phyloP scores from a whole-genome alignment of 2,888 invertebrate species.

The Amphipoea lucens region DNA sequence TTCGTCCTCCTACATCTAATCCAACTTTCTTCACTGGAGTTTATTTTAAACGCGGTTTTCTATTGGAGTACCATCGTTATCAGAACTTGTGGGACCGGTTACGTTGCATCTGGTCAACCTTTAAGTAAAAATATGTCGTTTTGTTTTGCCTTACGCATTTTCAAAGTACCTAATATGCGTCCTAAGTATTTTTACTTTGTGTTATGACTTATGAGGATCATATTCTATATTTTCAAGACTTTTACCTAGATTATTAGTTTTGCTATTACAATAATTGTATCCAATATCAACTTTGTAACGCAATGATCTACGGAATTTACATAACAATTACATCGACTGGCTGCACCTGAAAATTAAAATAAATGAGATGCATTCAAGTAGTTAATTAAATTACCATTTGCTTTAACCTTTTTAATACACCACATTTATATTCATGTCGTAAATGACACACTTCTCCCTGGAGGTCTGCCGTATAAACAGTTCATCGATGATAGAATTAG shows the following conservation, averaged over 20 bases:
- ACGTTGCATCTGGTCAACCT: conserved; percentile 36
- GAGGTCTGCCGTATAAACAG: conserved; percentile 26
- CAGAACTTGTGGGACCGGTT: conserved; percentile 41
- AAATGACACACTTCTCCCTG: conserved; percentile 19
- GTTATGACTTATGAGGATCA: neutral
- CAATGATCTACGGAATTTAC: neutral
- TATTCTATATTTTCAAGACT: neutral
- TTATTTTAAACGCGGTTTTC: conserved; percentile 39
- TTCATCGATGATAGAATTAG: conserved; percentile 30
- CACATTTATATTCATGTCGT: conserved; percentile 8
- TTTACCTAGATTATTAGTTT: neutral
- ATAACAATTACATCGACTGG: neutral
- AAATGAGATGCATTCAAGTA: neutral
- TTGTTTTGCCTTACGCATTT: conserved; percentile 17
- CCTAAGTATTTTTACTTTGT: neutral
- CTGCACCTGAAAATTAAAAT: conserved; percentile 17
- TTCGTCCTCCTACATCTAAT: conserved; percentile 1
- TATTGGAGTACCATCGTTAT: conserved; percentile 41
- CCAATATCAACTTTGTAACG: neutral
- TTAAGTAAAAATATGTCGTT: conserved; percentile 28
- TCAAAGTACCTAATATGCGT: neutral
- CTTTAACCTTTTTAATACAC: conserved; percentile 8
- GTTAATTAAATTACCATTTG: conserved; percentile 13
- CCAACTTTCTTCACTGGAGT: conserved; percentile 22
- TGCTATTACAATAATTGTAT: neutral